Percentiles rank a stretch among this genome's conserved stretches.
These are phyloP conservation scores for Conus betulinus DNA, from an alignment of 1,140 invertebrate genomes.

Conservation along the genomic window DNA sequence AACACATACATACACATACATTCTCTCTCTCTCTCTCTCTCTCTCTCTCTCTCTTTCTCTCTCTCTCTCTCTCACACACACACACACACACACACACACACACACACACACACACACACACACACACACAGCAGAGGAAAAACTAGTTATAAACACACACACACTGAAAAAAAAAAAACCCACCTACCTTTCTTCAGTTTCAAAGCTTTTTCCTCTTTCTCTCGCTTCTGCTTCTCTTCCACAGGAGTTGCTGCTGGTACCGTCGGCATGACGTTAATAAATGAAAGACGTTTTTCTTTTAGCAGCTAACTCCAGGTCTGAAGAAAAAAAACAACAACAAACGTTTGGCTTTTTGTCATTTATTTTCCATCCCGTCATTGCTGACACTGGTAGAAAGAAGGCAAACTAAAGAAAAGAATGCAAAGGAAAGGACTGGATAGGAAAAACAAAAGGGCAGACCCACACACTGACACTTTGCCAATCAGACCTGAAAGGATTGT, in stretches of 20 bases:
- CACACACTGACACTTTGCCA: too few relatives aligned
- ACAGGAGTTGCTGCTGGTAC: background rate
- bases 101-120: slow-evolving; percentile 15
- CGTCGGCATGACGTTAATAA: background rate
- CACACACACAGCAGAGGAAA: background rate
- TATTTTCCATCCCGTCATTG: too few relatives aligned
- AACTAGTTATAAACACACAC: background rate
- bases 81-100: background rate
- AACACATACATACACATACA: too few relatives aligned
- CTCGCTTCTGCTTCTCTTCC: slow-evolving; percentile 4
- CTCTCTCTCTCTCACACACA: background rate
- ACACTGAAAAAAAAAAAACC: background rate
- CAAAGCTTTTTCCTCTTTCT: background rate
- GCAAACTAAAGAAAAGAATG: too few relatives aligned
- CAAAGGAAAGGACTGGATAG: too few relatives aligned
- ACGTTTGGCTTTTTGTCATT: background rate
- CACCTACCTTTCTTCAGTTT: background rate
- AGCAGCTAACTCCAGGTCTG: slow-evolving; percentile 22
- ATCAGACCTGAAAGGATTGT: too few relatives aligned
- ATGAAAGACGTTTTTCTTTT: background rate
- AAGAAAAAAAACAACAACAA: background rate
- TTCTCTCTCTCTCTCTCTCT: too few relatives aligned
- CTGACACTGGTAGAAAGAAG: too few relatives aligned
- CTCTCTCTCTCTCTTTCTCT: too few relatives aligned
- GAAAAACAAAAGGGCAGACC: too few relatives aligned